Base-by-base conservation (phyloP, 2,113 vertebrate species). In the Amphiprion ocellaris region DNA sequence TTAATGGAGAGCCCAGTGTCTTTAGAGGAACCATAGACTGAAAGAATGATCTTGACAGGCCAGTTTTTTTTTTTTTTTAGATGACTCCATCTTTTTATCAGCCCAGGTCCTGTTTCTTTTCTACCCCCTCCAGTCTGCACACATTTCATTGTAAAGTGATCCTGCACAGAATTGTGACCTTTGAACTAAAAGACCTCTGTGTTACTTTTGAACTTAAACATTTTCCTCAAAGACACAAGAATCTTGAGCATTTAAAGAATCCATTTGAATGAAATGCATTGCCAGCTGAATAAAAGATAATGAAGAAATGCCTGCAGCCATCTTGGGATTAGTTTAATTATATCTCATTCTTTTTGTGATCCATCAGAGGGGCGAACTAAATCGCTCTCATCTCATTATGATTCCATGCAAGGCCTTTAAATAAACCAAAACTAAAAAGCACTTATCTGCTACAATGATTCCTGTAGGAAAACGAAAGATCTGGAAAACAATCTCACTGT, bases 291-390 rank as follows among this genome's bases (percentile, higher is more conserved):
- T 76, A 69, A 47, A 62, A 86, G 44, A 66, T 74, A 87, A 91
- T 86, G 75, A 69, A 83, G 86, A 81, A 92, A 91, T 47, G 21
- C 85, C 56, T 56, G 87, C 78, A 81, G 65, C 78, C 62, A 81
- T 76, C 82, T 67, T 73, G 83, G 90, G 90, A 89, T 84, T 90
- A 37, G 69, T 81, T 81, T 89, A 89, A 91, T 93, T 87, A 87
- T 83, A 75, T 73, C 69, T 59, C 44, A 69, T 75, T 88, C 44
- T 79, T 64, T 73, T 65, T 81, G 65, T 74, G 79, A 76, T 47
- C 30, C 59, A 73, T 56, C 3, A 11, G 9, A 28, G 46, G 47
- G 26, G 4, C 19, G 62, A 63, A 69, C 69, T 52, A 83, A n/a
- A 56, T 59, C 54, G 61, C 69, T 71, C 64, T 81, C 54, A 66